phyloP scores from a whole-genome alignment of 2,113 vertebrate species.

The Scomber colias region DNA sequence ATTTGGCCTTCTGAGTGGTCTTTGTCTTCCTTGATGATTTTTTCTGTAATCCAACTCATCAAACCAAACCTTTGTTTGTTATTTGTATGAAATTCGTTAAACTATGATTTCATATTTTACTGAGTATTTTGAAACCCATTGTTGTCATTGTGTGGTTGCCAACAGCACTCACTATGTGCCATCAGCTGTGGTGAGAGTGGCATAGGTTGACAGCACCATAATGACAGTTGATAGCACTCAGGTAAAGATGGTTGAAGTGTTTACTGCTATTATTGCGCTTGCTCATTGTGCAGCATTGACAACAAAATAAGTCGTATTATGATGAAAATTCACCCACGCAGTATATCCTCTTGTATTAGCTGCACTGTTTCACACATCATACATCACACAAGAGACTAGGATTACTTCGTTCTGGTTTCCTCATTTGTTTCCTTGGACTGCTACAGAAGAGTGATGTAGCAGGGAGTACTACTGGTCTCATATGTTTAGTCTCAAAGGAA shows the following conservation, averaged over 20 bases:
- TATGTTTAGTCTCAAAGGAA: not conserved
- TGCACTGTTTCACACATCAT: not conserved
- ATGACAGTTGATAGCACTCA: too few relatives aligned
- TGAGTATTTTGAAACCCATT: not conserved
- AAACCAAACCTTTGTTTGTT: not conserved
- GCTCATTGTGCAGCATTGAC: too few relatives aligned
- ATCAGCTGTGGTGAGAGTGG: not conserved
- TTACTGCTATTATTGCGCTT: too few relatives aligned
- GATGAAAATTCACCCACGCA: not conserved
- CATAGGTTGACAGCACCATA: too few relatives aligned
- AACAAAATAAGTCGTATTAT: not conserved
- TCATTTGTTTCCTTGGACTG: not conserved
- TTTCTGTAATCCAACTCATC: too few relatives aligned
- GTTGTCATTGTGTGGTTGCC: not conserved
- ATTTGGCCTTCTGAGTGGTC: not conserved
- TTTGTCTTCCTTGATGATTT: conserved; percentile 38
- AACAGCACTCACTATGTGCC: not conserved
- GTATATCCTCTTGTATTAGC: not conserved
- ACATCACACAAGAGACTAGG: too few relatives aligned
- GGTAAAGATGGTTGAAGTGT: too few relatives aligned
- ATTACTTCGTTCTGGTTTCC: not conserved
- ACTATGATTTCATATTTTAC: too few relatives aligned
- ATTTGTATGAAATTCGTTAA: not conserved
- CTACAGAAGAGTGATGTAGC: not conserved
- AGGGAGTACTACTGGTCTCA: not conserved